A percentile compares a stretch with the other conserved stretches of the same genome.
These are phyloP conservation scores for Chascanopsetta lugubris DNA, from an alignment of 2,113 vertebrate species.

Conservation along the genomic window DNA sequence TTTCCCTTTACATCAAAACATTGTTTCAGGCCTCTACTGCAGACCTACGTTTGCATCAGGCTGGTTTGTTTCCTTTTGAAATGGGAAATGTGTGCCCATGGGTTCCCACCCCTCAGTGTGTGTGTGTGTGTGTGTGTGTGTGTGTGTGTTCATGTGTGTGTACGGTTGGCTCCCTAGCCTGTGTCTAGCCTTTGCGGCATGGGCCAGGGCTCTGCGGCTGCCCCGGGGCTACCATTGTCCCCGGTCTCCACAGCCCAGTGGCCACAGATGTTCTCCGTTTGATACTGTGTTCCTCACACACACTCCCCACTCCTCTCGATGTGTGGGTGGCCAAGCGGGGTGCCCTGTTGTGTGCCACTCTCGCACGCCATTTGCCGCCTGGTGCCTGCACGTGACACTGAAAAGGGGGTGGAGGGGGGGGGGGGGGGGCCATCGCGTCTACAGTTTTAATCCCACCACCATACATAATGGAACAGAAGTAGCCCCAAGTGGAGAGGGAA, in stretches of 20 bases:
- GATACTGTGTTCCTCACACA: constrained; percentile 77
- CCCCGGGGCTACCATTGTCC: constrained; percentile 81
- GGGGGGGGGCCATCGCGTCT: constrained; percentile 63
- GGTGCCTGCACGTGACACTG: constrained; percentile 66
- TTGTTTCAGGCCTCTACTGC: constrained; percentile 16
- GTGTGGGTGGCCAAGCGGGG: constrained; percentile 80
- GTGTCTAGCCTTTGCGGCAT: constrained; percentile 78
- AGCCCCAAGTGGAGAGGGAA: constrained; percentile 76
- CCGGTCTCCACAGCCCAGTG: constrained; percentile 82
- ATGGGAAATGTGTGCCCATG: constrained; percentile 40
- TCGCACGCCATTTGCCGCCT: constrained; percentile 70
- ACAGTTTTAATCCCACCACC: constrained; percentile 80
- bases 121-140: constrained; percentile 7
- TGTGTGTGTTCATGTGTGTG: constrained; percentile 20
- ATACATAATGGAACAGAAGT: constrained; percentile 82
- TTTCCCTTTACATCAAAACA: neutral
- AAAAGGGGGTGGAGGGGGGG: constrained; percentile 55
- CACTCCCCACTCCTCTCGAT: constrained; percentile 66
- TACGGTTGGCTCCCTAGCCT: constrained; percentile 72
- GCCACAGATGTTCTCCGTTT: constrained; percentile 86
- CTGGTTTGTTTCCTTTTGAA: constrained; percentile 40
- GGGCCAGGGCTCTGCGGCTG: constrained; percentile 77
- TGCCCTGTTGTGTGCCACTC: constrained; percentile 76
- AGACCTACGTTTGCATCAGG: constrained; percentile 22
- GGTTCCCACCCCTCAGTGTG: constrained; percentile 24